phyloP scores from a whole-genome alignment of 2,797 vertebrate genomes.

The Harpagifer antarcticus region DNA sequence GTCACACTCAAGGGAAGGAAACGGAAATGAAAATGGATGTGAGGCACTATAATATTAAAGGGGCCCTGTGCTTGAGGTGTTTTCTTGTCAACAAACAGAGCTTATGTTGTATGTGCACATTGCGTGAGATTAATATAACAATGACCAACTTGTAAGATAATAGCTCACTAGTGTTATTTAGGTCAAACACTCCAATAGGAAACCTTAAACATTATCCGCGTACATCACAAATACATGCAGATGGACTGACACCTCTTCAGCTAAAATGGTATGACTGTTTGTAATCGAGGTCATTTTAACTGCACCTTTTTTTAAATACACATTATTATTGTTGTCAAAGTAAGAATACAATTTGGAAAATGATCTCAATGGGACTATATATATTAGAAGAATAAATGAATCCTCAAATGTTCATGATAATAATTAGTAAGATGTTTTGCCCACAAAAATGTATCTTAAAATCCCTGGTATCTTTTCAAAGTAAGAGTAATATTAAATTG shows the following conservation, averaged over 20 bases:
- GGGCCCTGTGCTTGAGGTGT: too few species aligned
- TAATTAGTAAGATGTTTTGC: too few species aligned
- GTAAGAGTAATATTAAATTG: not conserved
- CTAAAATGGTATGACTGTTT: not conserved
- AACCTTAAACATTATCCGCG: not conserved
- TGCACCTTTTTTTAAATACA: too few species aligned
- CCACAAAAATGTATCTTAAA: too few species aligned
- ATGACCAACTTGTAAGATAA: not conserved
- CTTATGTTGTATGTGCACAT: not conserved
- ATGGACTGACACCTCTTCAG: not conserved
- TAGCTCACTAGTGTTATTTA: not conserved
- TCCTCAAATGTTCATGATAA: too few species aligned
- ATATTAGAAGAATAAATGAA: too few species aligned
- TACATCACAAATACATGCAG: too few species aligned
- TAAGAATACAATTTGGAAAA: too few species aligned
- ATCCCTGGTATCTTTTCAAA: not conserved
- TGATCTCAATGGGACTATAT: too few species aligned
- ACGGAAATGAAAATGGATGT: not conserved
- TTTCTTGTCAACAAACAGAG: not conserved
- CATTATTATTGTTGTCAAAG: not conserved
- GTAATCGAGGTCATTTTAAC: not conserved
- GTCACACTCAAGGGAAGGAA: constrained; percentile 3
- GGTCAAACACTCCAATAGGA: too few species aligned
- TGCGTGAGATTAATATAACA: not conserved
- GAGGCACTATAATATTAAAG: not conserved